These are phyloP conservation scores for Periphyllus acericola DNA, from an alignment of 2,888 invertebrate genomes.

Conservation along the genomic window DNA sequence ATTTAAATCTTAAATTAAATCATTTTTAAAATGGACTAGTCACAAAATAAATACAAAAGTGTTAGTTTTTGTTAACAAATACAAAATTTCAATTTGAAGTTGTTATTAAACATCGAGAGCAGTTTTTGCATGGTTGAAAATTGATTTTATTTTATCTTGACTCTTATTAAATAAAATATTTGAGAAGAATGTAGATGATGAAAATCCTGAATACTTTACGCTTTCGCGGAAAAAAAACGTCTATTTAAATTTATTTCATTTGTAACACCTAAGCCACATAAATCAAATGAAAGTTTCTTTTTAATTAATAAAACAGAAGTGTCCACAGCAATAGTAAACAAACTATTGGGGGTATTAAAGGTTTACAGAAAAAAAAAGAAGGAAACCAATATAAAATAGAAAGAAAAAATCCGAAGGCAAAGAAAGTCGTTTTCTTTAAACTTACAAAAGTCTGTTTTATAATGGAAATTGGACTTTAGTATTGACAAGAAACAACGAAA, in stretches of 20 bases:
- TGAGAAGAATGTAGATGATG: neutral
- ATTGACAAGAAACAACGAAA: neutral
- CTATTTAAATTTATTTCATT: neutral
- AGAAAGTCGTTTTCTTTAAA: conserved; percentile 7
- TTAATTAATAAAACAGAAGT: conserved; percentile 35
- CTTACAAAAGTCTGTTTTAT: conserved; percentile 4
- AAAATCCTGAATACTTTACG: neutral
- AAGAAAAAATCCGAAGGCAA: neutral
- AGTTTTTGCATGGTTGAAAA: neutral
- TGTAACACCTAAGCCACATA: neutral
- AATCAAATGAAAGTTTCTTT: conserved; percentile 20
- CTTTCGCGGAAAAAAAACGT: neutral
- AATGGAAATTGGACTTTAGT: conserved; percentile 19
- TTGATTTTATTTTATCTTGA: neutral
- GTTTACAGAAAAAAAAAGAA: neutral
- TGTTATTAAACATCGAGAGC: neutral
- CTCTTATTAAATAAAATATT: neutral
- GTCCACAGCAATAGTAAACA: neutral
- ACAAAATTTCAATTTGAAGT: neutral
- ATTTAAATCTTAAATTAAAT: too few species aligned
- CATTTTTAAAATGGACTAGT: neutral
- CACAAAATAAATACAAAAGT: neutral
- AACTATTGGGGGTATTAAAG: neutral
- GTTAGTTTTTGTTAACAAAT: neutral
- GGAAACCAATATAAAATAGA: neutral